A percentile compares a stretch with the other conserved stretches of the same genome.
Conservation (phyloP, 2,113 vertebrate genomes). For the Corydoras maculifer region DNA sequence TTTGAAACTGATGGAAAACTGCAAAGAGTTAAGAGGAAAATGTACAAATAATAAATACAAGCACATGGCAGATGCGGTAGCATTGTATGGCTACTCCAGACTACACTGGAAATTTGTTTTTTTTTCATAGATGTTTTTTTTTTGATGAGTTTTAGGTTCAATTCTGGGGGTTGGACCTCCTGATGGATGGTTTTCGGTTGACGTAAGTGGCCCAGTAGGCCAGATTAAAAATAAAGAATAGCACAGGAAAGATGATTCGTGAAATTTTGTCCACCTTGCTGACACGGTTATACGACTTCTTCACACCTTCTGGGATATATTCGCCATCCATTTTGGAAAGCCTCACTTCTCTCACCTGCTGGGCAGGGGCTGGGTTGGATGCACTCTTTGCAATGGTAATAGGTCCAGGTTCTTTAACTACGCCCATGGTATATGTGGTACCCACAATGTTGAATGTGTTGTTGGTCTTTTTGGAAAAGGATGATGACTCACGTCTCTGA, state of each 20-base stretch:
- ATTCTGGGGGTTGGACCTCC: slow-evolving; percentile 86
- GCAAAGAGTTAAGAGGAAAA: neutral
- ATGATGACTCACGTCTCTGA: slow-evolving; percentile 88
- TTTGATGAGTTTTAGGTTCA: slow-evolving; percentile 47
- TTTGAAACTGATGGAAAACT: slow-evolving; percentile 1
- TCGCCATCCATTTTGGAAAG: slow-evolving; percentile 78
- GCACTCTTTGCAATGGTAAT: slow-evolving; percentile 87
- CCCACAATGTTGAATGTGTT: slow-evolving; percentile 98
- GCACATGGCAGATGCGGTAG: slow-evolving; percentile 10
- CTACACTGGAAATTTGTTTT: slow-evolving; percentile 31
- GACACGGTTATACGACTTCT: slow-evolving; percentile 97
- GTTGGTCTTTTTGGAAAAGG: slow-evolving; percentile 89
- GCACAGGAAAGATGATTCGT: slow-evolving; percentile 93
- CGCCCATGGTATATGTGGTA: slow-evolving; percentile 91
- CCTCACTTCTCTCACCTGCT: slow-evolving; percentile 39
- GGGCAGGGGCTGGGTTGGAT: slow-evolving; percentile 51
- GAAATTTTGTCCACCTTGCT: slow-evolving; percentile 99
- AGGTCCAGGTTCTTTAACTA: slow-evolving; percentile 85
- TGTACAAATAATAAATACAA: neutral
- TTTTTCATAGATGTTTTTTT: neutral
- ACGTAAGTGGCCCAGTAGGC: slow-evolving; percentile 98
- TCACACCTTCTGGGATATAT: slow-evolving; percentile 71
- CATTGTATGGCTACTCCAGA: slow-evolving; percentile 29
- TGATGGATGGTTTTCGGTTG: slow-evolving; percentile 90
- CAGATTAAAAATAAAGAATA: slow-evolving; percentile 97